Base-by-base conservation (phyloP, 2,888 invertebrate genomes). In the Pseudococcus jackbeardsleyi region DNA sequence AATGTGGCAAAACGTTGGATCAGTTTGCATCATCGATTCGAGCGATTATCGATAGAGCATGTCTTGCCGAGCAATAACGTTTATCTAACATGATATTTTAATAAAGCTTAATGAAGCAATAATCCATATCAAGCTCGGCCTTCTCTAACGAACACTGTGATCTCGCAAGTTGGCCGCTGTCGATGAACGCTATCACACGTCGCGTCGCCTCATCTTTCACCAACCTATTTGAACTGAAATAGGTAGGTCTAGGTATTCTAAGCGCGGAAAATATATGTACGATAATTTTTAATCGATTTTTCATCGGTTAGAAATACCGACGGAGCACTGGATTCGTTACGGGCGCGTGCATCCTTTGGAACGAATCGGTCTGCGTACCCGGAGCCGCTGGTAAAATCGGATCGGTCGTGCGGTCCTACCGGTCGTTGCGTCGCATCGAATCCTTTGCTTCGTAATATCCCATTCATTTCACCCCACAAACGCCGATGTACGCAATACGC, bases 301-400 rank as follows among this genome's bases (percentile, higher is more conserved):
- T 64, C 64, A 64, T 64, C 19, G 64, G 64, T 64, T 64, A 8
- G 7, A 64, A 64, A 64, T 64, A 50, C 17, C 12, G 50, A 50
- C 17, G 12, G 7, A 22, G 19, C 22, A 64, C 19, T 12, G 64
- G 22, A 64, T 64, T 64, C 64, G 64, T 22, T 22, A 64, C 64
- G 64, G 64, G 64, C 22, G 64, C 22, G 64, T 64, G 64, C 64
- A 64, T 64, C 64, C 64, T 64, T 64, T 12, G 64, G 22, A 64
- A 64, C 22, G 22, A 64, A 64, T 64, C 19, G 19, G 7, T 22
- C 19, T 64, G 5, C 64, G 22, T 64, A 33, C 26, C 26, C 26
- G 50, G 12, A 50, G 17, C 12, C 17, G 50, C 15, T 11, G 11
- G 15, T 50, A 33, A 33, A 33, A 33, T 50, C 17, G 50, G 7